Evolutionary conservation across 2,797 vertebrate genomes (phyloP), one percentile per base, ranked within the genome.

Genomic region (Tachyglossus aculeatus): DNA sequence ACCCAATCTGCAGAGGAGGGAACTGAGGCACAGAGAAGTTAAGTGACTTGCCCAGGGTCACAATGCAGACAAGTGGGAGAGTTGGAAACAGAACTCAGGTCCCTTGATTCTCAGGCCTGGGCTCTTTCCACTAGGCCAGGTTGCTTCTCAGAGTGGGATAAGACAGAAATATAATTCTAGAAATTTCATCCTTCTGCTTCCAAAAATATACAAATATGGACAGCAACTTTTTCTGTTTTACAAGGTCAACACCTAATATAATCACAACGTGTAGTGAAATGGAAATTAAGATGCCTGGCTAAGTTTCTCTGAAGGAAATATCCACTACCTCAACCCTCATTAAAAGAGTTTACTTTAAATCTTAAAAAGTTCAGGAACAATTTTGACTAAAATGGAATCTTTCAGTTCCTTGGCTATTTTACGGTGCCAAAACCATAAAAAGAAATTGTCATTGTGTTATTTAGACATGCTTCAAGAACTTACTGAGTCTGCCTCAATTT

Each of bases 371-470:
- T 10, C 36, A 15, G 27, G 76, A 29, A 38, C 62, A 27, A 8
- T 66, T 34, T 9, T 58, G 57, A 44, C 8, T 69, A 78, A 31
- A 52, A 59, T 2, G 33, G 21, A 0, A 69, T 21, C 21, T 84
- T 63, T 41, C 50, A 72, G 55, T 47, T 76, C 71, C 32, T 55
- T 77, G 58, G 71, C 12, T 47, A 58, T 67, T 53, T 75, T 43
- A 71, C 59, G 41, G 36, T 24, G 57, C 61, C 13, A 13, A 75
- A 63, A 29, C 48, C 47, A 43, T 5, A 64, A 79, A 70, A 61
- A 43, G 81, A 81, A 75, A 54, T 59, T 51, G 66, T 51, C 38
- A 51, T 71, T 80, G 40, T 70, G 75, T n/a, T 25, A 64, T 78
- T 51, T 68, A 18, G 27, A 54, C 57, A 78, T n/a, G 27, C 45